Percentiles rank a stretch among this genome's conserved stretches.
These are phyloP conservation scores for Patella depressa DNA, from an alignment of 2,888 invertebrate species.

Conservation along the genomic window DNA sequence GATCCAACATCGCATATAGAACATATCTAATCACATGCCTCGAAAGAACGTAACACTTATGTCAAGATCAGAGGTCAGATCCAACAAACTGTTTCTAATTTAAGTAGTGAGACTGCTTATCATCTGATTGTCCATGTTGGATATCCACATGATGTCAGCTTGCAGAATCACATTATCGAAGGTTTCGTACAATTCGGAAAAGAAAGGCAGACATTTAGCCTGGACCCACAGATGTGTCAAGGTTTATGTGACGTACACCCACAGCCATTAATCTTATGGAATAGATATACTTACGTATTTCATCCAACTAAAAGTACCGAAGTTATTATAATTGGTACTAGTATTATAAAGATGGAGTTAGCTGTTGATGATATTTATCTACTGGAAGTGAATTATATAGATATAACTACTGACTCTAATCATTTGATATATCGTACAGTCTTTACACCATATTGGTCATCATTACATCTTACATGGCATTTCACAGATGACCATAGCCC, in stretches of 20 bases:
- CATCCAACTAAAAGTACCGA: background rate
- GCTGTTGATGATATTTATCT: conserved; percentile 21
- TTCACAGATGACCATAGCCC: conserved; percentile 26
- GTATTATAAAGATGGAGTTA: conserved; percentile 7
- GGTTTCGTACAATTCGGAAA: conserved; percentile 31
- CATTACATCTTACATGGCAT: conserved; percentile 30
- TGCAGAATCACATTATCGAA: conserved; percentile 23
- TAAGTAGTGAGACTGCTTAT: conserved; percentile 12
- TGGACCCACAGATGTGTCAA: conserved; percentile 30
- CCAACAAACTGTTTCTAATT: background rate
- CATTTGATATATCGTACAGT: conserved; percentile 10
- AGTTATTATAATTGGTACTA: background rate
- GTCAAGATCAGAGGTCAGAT: conserved; percentile 1
- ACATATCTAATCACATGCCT: conserved; percentile 5
- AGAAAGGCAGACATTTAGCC: conserved; percentile 22
- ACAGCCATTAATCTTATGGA: conserved; percentile 29
- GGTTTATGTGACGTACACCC: conserved; percentile 25
- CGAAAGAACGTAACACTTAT: background rate
- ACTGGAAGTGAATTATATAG: conserved; percentile 17
- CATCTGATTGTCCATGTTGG: conserved; percentile 22
- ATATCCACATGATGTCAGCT: conserved; percentile 21
- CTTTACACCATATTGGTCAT: conserved; percentile 31
- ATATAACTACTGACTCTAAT: background rate
- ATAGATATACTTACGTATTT: conserved; percentile 14
- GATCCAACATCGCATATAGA: conserved; percentile 4